A percentile compares a stretch with the other conserved stretches of the same genome.
Evolutionary conservation across 1,140 invertebrate genomes (phyloP).

Genomic region (Drosophila setifemur): DNA sequence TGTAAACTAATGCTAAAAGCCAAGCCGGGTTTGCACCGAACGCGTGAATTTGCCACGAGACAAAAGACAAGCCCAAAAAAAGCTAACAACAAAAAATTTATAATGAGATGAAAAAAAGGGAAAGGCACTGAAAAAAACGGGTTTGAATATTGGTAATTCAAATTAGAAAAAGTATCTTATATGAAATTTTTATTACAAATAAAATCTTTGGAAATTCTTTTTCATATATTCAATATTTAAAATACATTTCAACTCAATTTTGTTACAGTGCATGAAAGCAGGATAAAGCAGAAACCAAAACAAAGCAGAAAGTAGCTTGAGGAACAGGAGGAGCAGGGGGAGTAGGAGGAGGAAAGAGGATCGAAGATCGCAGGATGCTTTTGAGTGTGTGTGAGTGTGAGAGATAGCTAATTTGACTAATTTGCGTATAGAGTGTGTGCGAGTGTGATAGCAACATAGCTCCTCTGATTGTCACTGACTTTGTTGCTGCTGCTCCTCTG

Average conservation of each 20-base stretch:
- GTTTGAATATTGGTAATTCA: neutral
- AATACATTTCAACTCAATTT: no score
- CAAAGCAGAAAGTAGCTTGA: no score
- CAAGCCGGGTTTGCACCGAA: conserved; percentile 70
- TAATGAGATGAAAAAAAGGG: conserved; percentile 1
- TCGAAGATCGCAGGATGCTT: neutral
- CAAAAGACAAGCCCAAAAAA: conserved; percentile 31
- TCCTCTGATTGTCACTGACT: conserved; percentile 17
- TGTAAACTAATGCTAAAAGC: conserved; percentile 81
- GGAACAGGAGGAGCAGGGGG: no score
- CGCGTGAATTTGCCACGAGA: conserved; percentile 79
- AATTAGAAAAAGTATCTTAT: no score
- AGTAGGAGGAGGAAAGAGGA: no score
- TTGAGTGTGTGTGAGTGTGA: conserved; percentile 6
- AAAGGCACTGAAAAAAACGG: neutral
- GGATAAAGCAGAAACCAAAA: no score
- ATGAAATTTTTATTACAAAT: no score
- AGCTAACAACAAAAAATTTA: neutral
- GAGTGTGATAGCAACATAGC: conserved; percentile 18
- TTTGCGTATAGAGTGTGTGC: conserved; percentile 25
- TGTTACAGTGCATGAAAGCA: no score
- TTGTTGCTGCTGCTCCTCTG: conserved; percentile 20
- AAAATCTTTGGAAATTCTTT: no score
- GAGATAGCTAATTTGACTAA: conserved; percentile 71
- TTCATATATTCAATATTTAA: no score